Evolutionary conservation across 2,797 vertebrate genomes (phyloP), one percentile per base, ranked within the genome.

Genomic region (Acanthopagrus latus): DNA sequence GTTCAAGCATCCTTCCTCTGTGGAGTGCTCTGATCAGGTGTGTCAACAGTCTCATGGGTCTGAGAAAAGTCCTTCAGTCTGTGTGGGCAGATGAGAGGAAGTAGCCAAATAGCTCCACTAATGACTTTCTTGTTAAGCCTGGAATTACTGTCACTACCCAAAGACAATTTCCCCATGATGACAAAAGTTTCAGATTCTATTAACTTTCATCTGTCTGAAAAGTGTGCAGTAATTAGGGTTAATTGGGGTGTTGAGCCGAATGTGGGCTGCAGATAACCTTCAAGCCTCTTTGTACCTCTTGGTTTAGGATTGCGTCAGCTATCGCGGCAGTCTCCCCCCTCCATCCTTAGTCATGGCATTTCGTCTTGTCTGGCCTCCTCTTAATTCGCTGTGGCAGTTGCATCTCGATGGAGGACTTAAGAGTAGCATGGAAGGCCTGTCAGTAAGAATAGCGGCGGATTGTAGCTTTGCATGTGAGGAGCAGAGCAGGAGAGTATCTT

Each of bases 11-110:
- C 86, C 85, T 80, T 87, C 83, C 70, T 67, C 52, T 23, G 70
- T 74, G 33, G 81, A 93, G 89, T 75, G 83, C 59, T 71, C 76
- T 69, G 66, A 86, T 91, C 84, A 88, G 82, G 83, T 87, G 84
- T 92, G 92, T 92, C 85, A 91, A 83, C 86, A 90, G 78, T 81
- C 86, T 76, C 82, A 2, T 44, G 66, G 77, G 83, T 85, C 90
- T 86, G 47, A 55, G 86, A 81, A 83, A 88, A 89, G 90, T 86
- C 85, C 82, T 83, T 82, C 74, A 80, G 76, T 74, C 76, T 89
- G 91, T 87, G 93, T 92, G 91, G 91, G 90, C 90, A 88, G 90
- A 92, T 87, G 88, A 92, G 89, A 91, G 78, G 86, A 89, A 89
- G 83, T 76, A 63, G 74, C 81, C 81, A 81, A 90, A 87, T 67